These are phyloP conservation scores for Bembecia ichneumoniformis DNA, from an alignment of 2,888 invertebrate genomes.

Conservation along the genomic window DNA sequence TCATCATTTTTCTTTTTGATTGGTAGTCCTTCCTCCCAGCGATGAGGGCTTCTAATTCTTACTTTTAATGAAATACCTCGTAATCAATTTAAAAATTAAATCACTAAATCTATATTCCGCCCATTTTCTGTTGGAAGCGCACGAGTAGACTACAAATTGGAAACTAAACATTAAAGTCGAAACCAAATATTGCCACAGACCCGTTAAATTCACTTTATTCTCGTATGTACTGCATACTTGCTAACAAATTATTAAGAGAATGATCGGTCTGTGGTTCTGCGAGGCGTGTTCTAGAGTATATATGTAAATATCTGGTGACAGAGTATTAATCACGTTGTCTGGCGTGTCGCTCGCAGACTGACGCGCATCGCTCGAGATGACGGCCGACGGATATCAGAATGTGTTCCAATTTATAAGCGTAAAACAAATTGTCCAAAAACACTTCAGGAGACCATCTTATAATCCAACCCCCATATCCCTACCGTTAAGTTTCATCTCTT, in stretches of 20 bases:
- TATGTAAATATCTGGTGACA: slow-evolving; percentile 22
- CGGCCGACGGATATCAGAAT: slow-evolving; percentile 1
- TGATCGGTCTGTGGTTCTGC: neutral
- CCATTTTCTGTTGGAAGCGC: neutral
- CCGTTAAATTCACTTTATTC: neutral
- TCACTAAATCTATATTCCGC: neutral
- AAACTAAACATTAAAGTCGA: neutral
- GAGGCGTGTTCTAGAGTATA: neutral
- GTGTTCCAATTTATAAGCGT: slow-evolving; percentile 6
- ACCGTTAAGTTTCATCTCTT: too few relatives aligned
- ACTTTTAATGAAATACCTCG: too few relatives aligned
- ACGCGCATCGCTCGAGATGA: slow-evolving; percentile 17
- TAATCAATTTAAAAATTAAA: neutral
- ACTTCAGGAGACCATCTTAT: too few relatives aligned
- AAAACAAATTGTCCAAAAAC: neutral
- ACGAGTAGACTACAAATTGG: neutral
- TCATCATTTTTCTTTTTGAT: too few relatives aligned
- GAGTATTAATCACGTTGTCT: slow-evolving; percentile 27
- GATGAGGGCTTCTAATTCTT: too few relatives aligned
- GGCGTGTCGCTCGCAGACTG: slow-evolving; percentile 22
- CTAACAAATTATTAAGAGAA: too few relatives aligned
- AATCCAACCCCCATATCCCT: too few relatives aligned
- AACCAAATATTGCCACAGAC: neutral
- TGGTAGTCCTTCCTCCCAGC: too few relatives aligned
- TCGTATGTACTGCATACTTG: neutral